Conservation (phyloP, 2,888 invertebrate genomes). For the Baccha elongata region DNA sequence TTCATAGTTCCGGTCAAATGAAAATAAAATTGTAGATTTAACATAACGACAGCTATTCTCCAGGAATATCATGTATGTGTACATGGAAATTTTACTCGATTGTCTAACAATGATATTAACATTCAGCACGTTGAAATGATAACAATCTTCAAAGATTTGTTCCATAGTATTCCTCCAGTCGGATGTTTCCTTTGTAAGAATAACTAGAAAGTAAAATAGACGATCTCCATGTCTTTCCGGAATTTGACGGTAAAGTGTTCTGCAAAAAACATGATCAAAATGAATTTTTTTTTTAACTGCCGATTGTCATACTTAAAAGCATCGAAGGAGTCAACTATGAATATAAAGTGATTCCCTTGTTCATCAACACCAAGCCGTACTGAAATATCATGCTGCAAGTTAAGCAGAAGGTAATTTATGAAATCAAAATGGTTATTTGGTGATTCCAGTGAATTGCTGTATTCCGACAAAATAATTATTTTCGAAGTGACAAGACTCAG, state of each 20-base stretch:
- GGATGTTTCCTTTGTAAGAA: neutral
- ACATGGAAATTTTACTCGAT: neutral
- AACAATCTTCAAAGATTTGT: neutral
- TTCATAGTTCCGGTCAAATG: conserved; percentile 32
- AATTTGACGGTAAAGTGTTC: too few relatives aligned
- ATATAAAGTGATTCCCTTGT: conserved; percentile 75
- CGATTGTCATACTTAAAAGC: conserved; percentile 75
- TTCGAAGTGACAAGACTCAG: conserved; percentile 16
- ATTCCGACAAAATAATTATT: conserved; percentile 27
- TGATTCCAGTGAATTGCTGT: neutral
- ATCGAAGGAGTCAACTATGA: conserved; percentile 76
- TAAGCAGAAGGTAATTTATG: conserved; percentile 72
- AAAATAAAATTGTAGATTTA: too few relatives aligned
- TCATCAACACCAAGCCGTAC: conserved; percentile 75
- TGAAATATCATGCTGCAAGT: conserved; percentile 65
- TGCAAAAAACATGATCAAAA: too few relatives aligned
- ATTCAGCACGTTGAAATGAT: neutral
- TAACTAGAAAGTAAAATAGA: neutral
- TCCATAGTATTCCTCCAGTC: neutral
- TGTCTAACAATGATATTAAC: neutral
- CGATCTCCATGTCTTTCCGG: neutral
- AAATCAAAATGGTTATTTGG: conserved; percentile 54
- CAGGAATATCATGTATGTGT: neutral
- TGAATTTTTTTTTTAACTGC: too few relatives aligned
- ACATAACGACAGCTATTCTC: neutral